phyloP scores from a whole-genome alignment of 92 coral and sea anemone genomes.

The Chrysogorgia sp. region DNA sequence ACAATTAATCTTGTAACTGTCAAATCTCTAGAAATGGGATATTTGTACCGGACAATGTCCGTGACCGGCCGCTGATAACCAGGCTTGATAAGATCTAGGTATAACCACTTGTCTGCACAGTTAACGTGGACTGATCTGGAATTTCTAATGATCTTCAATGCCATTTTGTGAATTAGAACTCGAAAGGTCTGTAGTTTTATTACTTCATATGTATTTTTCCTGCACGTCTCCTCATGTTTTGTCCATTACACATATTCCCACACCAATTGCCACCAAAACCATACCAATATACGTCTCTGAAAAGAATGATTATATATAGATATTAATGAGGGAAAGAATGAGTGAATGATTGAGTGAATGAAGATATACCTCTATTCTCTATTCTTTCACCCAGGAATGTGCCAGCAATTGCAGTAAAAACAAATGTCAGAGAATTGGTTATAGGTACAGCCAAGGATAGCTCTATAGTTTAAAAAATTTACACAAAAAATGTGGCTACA shows the following conservation, averaged over 20 bases:
- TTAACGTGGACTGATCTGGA: no score
- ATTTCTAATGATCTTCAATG: no score
- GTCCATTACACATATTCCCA: conserved; percentile 77
- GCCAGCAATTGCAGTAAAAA: conserved; percentile 81
- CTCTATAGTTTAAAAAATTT: conserved; percentile 50
- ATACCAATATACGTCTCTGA: conserved; percentile 83
- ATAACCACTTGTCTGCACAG: no score
- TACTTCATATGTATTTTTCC: no score
- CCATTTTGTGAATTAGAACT: no score
- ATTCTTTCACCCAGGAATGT: conserved; percentile 75
- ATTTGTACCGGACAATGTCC: no score
- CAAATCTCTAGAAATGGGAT: no score
- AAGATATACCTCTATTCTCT: conserved; percentile 53
- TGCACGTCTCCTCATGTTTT: neutral
- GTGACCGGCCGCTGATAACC: no score
- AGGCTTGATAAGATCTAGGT: no score
- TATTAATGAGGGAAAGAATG: neutral
- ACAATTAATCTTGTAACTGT: no score
- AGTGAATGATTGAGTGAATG: neutral
- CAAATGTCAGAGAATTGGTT: conserved; percentile 90
- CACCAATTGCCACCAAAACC: conserved; percentile 76
- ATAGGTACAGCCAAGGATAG: conserved; percentile 92
- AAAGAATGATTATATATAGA: neutral
- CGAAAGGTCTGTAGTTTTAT: no score
- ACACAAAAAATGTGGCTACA: neutral